Percentiles rank a stretch among this genome's conserved stretches.
Conservation (phyloP, 2,888 invertebrate species). For the Rambutsinella grinnellia region DNA sequence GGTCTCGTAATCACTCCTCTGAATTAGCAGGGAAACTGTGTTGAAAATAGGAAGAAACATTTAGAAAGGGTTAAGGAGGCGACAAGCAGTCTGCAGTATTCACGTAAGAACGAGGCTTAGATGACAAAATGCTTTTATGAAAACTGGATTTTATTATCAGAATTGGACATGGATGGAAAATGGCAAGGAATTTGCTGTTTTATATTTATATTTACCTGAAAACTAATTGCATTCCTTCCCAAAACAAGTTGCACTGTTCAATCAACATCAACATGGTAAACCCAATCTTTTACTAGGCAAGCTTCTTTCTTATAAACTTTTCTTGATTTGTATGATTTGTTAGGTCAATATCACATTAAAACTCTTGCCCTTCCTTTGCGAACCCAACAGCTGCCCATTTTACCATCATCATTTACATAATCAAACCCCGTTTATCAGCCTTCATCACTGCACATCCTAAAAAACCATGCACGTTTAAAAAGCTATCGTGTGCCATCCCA, state of each 20-base stretch:
- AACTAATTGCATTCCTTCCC: neutral
- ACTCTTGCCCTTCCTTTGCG: too few species aligned
- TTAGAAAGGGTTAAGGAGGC: constrained; percentile 1
- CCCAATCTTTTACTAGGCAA: too few species aligned
- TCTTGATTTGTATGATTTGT: too few species aligned
- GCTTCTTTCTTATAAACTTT: too few species aligned
- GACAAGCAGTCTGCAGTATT: constrained; percentile 44
- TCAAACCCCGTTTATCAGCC: too few species aligned
- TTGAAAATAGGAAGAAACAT: neutral
- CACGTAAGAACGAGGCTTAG: neutral
- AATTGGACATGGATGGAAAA: neutral
- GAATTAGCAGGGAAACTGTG: neutral
- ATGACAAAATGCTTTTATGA: neutral
- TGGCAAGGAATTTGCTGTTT: neutral
- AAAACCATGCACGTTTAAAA: too few species aligned
- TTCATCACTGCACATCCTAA: too few species aligned
- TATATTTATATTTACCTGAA: neutral
- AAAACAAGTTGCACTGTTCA: constrained; percentile 8
- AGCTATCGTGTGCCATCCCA: too few species aligned
- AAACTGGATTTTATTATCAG: constrained; percentile 13
- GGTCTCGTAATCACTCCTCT: constrained; percentile 3
- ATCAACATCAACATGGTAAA: too few species aligned
- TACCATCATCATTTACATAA: too few species aligned
- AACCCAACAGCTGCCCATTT: too few species aligned
- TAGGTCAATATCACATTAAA: too few species aligned